Conservation (phyloP, 30 jellyfish, hydroid and myxozoan species). For the Aurelia sp. region DNA sequence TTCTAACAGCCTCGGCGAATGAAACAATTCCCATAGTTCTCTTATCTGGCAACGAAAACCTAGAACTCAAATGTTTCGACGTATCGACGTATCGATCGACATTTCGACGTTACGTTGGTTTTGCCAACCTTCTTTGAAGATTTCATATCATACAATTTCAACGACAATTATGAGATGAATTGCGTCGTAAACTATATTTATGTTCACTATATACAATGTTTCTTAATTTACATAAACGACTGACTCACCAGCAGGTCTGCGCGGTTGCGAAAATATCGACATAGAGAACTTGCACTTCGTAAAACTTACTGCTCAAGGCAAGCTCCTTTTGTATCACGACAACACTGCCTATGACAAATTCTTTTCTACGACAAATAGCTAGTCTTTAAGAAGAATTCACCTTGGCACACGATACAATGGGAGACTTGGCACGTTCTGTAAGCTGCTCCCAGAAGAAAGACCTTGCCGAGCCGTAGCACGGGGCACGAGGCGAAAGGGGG, state of each 20-base stretch:
- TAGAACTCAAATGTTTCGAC: background rate
- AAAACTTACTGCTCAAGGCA: no score
- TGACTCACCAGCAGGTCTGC: slow-evolving; percentile 64
- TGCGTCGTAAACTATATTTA: slow-evolving; percentile 65
- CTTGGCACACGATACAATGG: no score
- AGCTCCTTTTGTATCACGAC: no score
- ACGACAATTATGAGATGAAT: slow-evolving; percentile 54
- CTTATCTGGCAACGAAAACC: background rate
- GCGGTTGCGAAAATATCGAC: slow-evolving; percentile 10
- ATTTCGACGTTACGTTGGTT: slow-evolving; percentile 1
- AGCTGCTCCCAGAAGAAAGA: no score
- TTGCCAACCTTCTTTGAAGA: slow-evolving; percentile 68
- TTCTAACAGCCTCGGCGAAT: no score
- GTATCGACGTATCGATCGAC: background rate
- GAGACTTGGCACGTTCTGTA: no score
- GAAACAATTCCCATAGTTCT: no score
- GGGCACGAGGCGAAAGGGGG: no score
- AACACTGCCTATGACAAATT: no score
- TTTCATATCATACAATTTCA: slow-evolving; percentile 52
- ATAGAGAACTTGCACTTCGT: background rate
- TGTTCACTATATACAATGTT: slow-evolving; percentile 51
- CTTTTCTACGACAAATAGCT: no score
- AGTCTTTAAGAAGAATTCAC: no score
- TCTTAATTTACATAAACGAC: slow-evolving; percentile 51
- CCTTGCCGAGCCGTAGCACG: no score